A percentile compares a stretch with the other conserved stretches of the same genome.
phyloP scores from a whole-genome alignment of 2,797 vertebrate genomes.

The Sebastes kiyomatsui region DNA sequence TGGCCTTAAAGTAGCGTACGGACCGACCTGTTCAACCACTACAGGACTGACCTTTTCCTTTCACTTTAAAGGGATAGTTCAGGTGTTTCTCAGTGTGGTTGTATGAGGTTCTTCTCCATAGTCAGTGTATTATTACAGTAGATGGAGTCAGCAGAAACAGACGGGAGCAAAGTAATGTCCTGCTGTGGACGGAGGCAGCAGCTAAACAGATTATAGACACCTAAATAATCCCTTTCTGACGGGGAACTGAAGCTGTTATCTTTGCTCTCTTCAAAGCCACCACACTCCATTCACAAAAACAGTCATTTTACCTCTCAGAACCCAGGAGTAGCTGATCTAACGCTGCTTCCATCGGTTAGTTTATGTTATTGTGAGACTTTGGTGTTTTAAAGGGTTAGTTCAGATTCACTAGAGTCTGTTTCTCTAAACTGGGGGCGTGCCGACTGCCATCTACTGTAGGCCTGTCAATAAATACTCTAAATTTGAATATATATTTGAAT shows the following conservation, averaged over 20 bases:
- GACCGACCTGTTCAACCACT: constrained; percentile 15
- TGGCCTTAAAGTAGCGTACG: constrained; percentile 72
- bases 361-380: neutral
- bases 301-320: neutral
- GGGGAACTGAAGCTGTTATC: neutral
- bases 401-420: too few relatives aligned
- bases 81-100: neutral
- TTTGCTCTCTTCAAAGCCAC: neutral
- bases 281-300: neutral
- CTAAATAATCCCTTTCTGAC: neutral
- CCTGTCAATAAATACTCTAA: too few relatives aligned
- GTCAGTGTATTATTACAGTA: too few relatives aligned
- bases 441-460: too few relatives aligned
- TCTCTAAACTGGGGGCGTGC: too few relatives aligned
- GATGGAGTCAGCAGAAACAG: too few relatives aligned
- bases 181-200: too few relatives aligned
- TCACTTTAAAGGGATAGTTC: neutral
- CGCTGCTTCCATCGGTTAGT: neutral
- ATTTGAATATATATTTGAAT: too few relatives aligned
- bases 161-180: too few relatives aligned
- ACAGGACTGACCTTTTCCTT: constrained; percentile 19
- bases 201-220: too few relatives aligned
- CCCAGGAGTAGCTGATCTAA: neutral
- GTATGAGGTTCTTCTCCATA: too few relatives aligned
- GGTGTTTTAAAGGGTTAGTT: too few relatives aligned